These are phyloP conservation scores for Callopanchax toddi DNA, from an alignment of 2,113 vertebrate genomes.

Conservation along the genomic window DNA sequence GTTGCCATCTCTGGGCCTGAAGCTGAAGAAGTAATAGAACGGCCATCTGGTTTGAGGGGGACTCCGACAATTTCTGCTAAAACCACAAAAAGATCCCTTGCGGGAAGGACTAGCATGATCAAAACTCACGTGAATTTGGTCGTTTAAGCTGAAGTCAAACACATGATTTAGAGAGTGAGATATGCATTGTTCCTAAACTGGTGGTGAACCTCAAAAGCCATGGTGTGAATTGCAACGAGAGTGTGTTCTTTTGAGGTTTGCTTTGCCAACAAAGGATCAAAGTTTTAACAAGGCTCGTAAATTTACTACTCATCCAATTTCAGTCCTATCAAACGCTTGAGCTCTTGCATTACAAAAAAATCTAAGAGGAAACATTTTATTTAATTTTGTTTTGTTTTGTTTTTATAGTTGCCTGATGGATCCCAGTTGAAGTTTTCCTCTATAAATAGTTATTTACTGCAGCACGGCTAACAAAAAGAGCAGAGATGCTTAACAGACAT, in stretches of 20 bases:
- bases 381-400: conserved; percentile 31
- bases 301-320: conserved; percentile 19
- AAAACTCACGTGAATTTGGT: conserved; percentile 45
- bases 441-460: conserved; percentile 22
- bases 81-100: conserved; percentile 36
- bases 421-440: conserved; percentile 4
- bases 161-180: conserved; percentile 51
- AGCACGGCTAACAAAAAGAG: conserved; percentile 19
- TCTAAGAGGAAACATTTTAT: conserved; percentile 11
- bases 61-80: conserved; percentile 53
- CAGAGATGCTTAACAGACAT: conserved; percentile 25
- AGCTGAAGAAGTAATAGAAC: conserved; percentile 45
- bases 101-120: conserved; percentile 25
- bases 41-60: conserved; percentile 59
- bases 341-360: conserved; percentile 2
- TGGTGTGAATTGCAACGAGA: conserved; percentile 34
- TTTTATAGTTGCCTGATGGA: conserved; percentile 12
- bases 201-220: conserved; percentile 41
- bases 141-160: conserved; percentile 33
- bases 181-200: conserved; percentile 55
- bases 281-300: conserved; percentile 28
- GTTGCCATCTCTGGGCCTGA: conserved; percentile 48
- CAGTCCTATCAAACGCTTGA: conserved; percentile 13
- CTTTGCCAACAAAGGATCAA: conserved; percentile 27
- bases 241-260: conserved; percentile 7